phyloP scores from a whole-genome alignment of 2,797 vertebrate genomes.

The Picus viridis region DNA sequence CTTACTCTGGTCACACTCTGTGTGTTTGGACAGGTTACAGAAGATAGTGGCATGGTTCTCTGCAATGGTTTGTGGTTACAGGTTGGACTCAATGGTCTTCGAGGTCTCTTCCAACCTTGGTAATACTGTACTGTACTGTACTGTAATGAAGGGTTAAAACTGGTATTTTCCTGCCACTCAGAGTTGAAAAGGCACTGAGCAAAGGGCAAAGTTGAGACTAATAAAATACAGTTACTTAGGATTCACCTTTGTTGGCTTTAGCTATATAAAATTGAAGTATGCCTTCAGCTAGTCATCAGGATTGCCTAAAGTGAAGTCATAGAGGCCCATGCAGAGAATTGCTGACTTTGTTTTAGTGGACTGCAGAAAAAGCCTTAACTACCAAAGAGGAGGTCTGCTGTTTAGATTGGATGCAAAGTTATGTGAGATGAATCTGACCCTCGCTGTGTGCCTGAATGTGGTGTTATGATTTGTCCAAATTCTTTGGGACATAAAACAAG shows the following conservation, averaged over 20 bases:
- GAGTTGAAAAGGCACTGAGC: background rate
- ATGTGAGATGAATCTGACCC: background rate
- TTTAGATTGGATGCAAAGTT: background rate
- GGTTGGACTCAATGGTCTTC: too few relatives aligned
- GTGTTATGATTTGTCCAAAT: background rate
- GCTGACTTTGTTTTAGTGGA: background rate
- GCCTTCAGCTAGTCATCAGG: background rate
- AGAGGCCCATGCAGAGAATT: background rate
- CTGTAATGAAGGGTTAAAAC: too few relatives aligned
- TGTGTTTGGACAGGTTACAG: background rate
- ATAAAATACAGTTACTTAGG: background rate
- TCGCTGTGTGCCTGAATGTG: background rate
- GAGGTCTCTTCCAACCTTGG: too few relatives aligned
- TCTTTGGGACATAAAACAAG: background rate
- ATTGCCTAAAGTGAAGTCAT: background rate
- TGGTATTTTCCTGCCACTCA: background rate
- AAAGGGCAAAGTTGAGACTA: background rate
- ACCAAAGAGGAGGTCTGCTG: background rate
- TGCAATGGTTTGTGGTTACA: too few relatives aligned
- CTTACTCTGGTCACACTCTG: background rate
- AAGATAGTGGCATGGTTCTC: background rate
- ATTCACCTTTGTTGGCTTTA: background rate
- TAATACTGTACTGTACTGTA: too few relatives aligned
- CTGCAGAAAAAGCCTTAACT: background rate
- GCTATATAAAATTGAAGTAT: background rate